A percentile compares a stretch with the other conserved stretches of the same genome.
Conservation (phyloP, 2,113 vertebrate species). For the Chamaetylas fuelleborni region DNA sequence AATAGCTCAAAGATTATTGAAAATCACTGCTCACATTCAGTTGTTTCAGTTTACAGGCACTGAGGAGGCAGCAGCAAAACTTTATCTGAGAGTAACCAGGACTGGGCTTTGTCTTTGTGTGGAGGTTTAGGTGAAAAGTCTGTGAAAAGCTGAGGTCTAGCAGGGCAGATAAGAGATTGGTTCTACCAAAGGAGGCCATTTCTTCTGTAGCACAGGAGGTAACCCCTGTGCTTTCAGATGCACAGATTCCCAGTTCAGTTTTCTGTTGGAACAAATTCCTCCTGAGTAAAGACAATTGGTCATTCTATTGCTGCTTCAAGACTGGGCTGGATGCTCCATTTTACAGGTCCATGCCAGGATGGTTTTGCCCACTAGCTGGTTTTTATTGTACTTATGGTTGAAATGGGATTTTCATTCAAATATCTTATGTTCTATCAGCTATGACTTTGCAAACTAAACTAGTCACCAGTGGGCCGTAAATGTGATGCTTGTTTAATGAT, state of each 20-base stretch:
- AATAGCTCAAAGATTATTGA: not conserved
- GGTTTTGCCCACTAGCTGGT: not conserved
- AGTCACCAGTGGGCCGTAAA: not conserved
- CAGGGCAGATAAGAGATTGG: not conserved
- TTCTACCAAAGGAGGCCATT: not conserved
- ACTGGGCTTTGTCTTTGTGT: not conserved
- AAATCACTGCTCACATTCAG: not conserved
- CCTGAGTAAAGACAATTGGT: not conserved
- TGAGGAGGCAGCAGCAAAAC: not conserved
- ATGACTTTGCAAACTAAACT: not conserved
- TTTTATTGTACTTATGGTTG: not conserved
- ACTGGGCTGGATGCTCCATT: not conserved
- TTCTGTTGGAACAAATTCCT: slow-evolving; percentile 6
- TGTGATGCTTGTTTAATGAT: not conserved
- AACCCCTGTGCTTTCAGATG: not conserved
- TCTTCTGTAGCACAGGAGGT: not conserved
- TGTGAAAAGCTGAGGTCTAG: not conserved
- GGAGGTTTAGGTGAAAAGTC: not conserved
- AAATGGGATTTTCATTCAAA: slow-evolving; percentile 27
- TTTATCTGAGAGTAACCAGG: not conserved
- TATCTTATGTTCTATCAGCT: not conserved
- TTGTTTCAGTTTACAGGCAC: not conserved
- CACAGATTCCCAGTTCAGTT: not conserved
- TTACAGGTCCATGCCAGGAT: not conserved
- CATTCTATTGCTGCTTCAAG: not conserved